Percentiles rank a stretch among this genome's conserved stretches.
These are phyloP conservation scores for Triops longicaudatus DNA, from an alignment of 1,140 invertebrate genomes.

Conservation along the genomic window DNA sequence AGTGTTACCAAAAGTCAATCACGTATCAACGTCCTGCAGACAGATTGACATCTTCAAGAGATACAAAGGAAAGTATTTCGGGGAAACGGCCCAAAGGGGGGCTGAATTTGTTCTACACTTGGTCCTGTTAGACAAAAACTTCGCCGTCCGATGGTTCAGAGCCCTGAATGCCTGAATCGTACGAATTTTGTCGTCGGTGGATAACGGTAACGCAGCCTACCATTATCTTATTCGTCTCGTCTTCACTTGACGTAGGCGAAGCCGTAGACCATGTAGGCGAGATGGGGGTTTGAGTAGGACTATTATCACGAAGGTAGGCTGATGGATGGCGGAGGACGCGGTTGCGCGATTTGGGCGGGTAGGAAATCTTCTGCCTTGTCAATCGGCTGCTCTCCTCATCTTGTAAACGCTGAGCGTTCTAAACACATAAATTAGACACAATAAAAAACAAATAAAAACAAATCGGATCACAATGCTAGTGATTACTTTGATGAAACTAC, in stretches of 20 bases:
- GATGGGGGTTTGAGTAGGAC: neutral
- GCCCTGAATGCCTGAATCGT: conserved; percentile 27
- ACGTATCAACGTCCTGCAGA: neutral
- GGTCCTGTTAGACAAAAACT: conserved; percentile 24
- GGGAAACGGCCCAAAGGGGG: neutral
- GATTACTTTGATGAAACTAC: neutral
- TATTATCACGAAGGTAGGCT: conserved; percentile 13
- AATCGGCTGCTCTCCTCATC: neutral
- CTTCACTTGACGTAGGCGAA: conserved; percentile 21
- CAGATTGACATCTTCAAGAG: neutral
- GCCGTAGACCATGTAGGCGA: conserved; percentile 21
- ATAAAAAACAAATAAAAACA: neutral
- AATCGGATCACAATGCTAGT: neutral
- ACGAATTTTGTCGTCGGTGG: conserved; percentile 23
- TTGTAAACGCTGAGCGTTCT: neutral
- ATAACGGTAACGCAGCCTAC: conserved; percentile 16
- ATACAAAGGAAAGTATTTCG: neutral
- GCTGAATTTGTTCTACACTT: neutral
- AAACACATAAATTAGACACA: too few relatives aligned
- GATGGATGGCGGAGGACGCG: conserved; percentile 20
- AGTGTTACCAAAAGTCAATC: neutral
- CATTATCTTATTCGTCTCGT: conserved; percentile 16
- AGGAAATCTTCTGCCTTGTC: conserved; percentile 27
- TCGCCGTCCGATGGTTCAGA: conserved; percentile 27
- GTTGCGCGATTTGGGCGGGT: conserved; percentile 26